Base-by-base conservation (phyloP, 1,140 invertebrate species). In the Plutomurus gul region DNA sequence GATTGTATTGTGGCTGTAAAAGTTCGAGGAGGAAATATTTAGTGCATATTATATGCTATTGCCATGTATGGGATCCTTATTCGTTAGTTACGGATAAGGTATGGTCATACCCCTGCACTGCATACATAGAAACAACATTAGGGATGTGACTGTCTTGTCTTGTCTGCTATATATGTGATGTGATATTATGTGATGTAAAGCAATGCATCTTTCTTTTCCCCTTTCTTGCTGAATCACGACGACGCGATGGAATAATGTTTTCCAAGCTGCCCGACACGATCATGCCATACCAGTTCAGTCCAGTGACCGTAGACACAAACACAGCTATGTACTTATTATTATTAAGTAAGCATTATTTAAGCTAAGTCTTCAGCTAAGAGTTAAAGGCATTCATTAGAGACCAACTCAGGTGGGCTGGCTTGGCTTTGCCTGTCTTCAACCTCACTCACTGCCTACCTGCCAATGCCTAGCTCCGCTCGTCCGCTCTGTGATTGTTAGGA, bases 151-250 rank as follows among this genome's bases (percentile, higher is more conserved):
- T 56, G 30, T 36, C n/a, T n/a, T n/a, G 51, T n/a, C 10, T 18
- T 60, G 27, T 60, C 5, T 25, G 25, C n/a, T 56, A 25, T 56
- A 27, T 56, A 25, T 56, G 20, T 25, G 56, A 65, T 65, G 25
- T 25, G 11, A 25, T 56, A 13, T 25, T 25, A 65, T 65, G 25
- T 25, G 11, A 60, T 60, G 27, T 60, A 25, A 60, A 60, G 51
- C 51, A 60, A 60, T 60, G 30, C 16, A 36, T 65, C 30, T 65
- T 49, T 49, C 60, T 65, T 65, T 65, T 30, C 11, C 56, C 36
- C 56, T 51, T 76, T 76, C 70, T 40, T 76, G 79, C 79, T 76
- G 79, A 80, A 49, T 80, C 79, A 80, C 75, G 74, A 80, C 27
- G 16, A 49, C 8, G 8, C n/a, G 25, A 65, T 65, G 30, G 18